Evolutionary conservation across 2,113 vertebrate species (phyloP), one percentile per base, ranked within the genome.

Genomic region (Salvelinus alpinus): DNA sequence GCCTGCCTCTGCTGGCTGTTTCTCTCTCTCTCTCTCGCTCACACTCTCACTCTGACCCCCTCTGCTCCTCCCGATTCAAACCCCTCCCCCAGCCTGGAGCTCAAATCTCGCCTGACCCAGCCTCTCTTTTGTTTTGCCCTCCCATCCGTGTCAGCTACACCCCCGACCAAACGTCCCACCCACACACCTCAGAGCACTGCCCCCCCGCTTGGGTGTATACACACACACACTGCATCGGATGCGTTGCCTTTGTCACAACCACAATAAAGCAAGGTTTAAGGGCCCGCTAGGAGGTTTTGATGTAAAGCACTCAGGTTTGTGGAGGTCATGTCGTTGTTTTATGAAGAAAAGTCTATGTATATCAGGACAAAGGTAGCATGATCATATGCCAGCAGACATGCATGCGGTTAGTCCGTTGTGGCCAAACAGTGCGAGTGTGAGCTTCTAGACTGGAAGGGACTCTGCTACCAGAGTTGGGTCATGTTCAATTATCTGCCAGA

Each of bases 41-140:
- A 6, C 44, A 8, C 47, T 11, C 66, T 9, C 14, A 34, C 16
- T 25, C 74, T 59, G 20, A 22, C 44, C 20, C 69, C 20, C 20
- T 9, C 29, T 27, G 2, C 74, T 83, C 84, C 82, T 68, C 73
- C 81, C 79, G 80, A 78, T 78, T 27, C 44, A 72, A 71, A 78
- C 27, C 72, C 80, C 80, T 71, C 57, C 68, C 51, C 12, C 67
- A 71, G 60, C 66, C 76, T 78, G 73, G 78, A 80, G 11, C 73
- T 18, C 68, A 25, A 18, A 54, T 73, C 62, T 60, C 38, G 11
- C 6, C 64, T 38, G 66, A 78, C 25, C 31, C 71, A 24, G 47
- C 59, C 64, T 82, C 72, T 34, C 51, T 64, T 70, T 74, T 67
- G 54, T 80, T 78, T 67, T 76, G 57, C 74, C 78, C 76, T 73